These are phyloP conservation scores for Deroplatys truncata DNA, from an alignment of 2,888 invertebrate species.

Conservation along the genomic window DNA sequence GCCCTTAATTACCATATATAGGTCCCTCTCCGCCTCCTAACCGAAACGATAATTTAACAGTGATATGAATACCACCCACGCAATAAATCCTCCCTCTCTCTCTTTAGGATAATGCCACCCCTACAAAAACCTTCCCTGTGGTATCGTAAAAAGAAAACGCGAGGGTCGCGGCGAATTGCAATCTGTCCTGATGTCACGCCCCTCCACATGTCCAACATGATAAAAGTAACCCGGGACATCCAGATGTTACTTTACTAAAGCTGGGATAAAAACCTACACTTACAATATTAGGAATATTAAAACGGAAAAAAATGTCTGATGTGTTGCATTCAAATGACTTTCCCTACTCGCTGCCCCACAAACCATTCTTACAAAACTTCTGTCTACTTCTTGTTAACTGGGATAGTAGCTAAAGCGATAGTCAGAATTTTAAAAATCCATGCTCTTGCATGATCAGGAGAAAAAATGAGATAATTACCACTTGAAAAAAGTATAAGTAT, in stretches of 20 bases:
- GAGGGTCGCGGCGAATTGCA: background rate
- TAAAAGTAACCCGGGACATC: background rate
- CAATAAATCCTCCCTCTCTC: background rate
- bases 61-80: conserved; percentile 3
- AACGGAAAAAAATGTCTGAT: no score
- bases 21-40: background rate
- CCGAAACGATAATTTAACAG: background rate
- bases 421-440: no score
- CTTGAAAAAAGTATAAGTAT: no score
- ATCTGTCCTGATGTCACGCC: background rate
- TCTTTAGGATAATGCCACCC: background rate
- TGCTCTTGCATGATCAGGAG: no score
- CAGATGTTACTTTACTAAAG: background rate
- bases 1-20: background rate
- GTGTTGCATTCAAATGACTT: no score
- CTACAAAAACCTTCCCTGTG: background rate
- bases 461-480: no score
- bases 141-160: background rate
- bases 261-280: no score
- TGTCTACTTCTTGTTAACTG: no score
- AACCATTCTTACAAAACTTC: no score
- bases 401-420: no score
- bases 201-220: background rate
- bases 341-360: no score
- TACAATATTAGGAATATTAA: no score